phyloP scores from a whole-genome alignment of 2,888 invertebrate genomes.

The Drosophila villosipedis region DNA sequence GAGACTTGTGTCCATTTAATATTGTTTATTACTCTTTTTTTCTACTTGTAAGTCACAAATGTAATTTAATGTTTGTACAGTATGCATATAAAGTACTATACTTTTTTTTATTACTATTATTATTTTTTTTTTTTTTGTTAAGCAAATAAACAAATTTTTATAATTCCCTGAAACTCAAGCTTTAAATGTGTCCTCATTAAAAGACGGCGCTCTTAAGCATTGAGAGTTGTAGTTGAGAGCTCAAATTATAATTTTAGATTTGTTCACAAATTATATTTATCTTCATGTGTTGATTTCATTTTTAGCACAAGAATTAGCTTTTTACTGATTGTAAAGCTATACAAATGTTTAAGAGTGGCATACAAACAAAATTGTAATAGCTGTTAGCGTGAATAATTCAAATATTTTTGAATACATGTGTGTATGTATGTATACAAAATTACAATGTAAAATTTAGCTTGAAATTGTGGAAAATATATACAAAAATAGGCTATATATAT shows the following conservation, averaged over 20 bases:
- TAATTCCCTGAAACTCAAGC: slow-evolving; percentile 9
- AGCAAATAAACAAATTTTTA: not conserved
- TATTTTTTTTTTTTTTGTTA: slow-evolving; percentile 7
- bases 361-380: slow-evolving; percentile 21
- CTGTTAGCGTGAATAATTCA: slow-evolving; percentile 51
- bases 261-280: not conserved
- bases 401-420: slow-evolving; percentile 28
- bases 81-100: slow-evolving; percentile 6
- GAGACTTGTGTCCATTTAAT: slow-evolving; percentile 26
- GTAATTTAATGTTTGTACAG: slow-evolving; percentile 38
- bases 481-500: slow-evolving; percentile 28
- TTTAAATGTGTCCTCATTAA: not conserved
- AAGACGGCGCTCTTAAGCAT: not conserved
- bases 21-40: slow-evolving; percentile 15
- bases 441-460: slow-evolving; percentile 21
- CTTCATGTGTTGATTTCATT: not conserved
- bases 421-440: slow-evolving; percentile 17
- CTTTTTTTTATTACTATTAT: too few relatives aligned
- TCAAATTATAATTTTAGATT: slow-evolving; percentile 10
- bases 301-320: slow-evolving; percentile 8
- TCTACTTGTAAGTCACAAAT: slow-evolving; percentile 30
- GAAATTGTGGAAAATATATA: slow-evolving; percentile 29
- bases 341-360: slow-evolving; percentile 3
- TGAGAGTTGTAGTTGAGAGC: slow-evolving; percentile 3
- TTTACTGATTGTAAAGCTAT: slow-evolving; percentile 23